phyloP scores from a whole-genome alignment of 1,140 invertebrate genomes.

The Ceratina australensis region DNA sequence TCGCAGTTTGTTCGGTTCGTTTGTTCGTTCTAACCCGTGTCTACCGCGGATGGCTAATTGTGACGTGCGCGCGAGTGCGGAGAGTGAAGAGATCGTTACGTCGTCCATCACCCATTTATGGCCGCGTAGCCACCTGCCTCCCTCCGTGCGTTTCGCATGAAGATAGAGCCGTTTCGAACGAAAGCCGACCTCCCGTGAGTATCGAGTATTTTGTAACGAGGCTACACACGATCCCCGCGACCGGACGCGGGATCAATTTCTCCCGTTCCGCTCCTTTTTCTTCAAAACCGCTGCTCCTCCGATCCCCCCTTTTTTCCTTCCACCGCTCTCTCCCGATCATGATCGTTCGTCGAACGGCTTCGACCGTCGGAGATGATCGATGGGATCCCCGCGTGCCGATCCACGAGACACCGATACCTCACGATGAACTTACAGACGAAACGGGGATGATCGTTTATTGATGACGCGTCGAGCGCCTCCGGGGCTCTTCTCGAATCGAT shows the following conservation, averaged over 20 bases:
- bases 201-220: conserved; percentile 70
- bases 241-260: conserved; percentile 43
- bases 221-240: neutral
- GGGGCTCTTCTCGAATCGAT: conserved; percentile 13
- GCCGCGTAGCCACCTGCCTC: conserved; percentile 61
- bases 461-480: conserved; percentile 16
- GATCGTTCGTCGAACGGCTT: neutral
- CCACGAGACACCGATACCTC: neutral
- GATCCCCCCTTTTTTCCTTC: neutral
- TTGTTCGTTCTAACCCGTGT: conserved; percentile 29
- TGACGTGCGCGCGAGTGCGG: conserved; percentile 53
- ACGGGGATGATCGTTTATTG: conserved; percentile 13
- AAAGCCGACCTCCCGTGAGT: conserved; percentile 73
- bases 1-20: conserved; percentile 34
- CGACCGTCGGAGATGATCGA: conserved; percentile 1
- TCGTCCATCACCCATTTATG: conserved; percentile 71
- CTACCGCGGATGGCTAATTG: conserved; percentile 53
- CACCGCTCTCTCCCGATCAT: no score
- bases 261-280: neutral
- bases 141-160: conserved; percentile 61
- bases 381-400: neutral
- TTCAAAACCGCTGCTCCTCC: neutral
- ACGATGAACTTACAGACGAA: neutral
- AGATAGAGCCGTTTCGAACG: conserved; percentile 73
- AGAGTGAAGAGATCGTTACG: conserved; percentile 69